Evolutionary conservation across 2,888 invertebrate genomes (phyloP), one percentile per base, ranked within the genome.

Genomic region (Sthenelais limicola): DNA sequence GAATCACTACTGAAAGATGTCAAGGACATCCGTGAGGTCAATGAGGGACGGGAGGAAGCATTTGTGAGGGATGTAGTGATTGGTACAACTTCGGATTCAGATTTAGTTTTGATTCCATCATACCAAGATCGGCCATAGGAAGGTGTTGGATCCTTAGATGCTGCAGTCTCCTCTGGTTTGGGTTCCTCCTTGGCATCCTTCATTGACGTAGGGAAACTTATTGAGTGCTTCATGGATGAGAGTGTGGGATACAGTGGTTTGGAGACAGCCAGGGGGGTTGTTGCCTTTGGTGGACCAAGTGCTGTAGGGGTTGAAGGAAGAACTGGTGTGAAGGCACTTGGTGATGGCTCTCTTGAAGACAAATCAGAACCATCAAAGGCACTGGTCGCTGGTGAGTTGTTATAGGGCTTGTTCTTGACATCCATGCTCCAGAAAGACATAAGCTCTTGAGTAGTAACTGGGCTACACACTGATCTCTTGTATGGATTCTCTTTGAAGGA

Each of bases 401-500:
- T 47, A 18, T 68, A 68, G 9, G 48, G 49, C 49, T 47, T 68
- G 49, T 68, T 49, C 30, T 68, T 68, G 48, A 48, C 49, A 48
- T 43, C 54, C 54, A 66, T 72, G 15, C 30, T 69, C 28, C 54
- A 54, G 38, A 70, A 73, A 21, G 72, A 56, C n/a, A 56, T 43
- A 12, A 77, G 70, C 32, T 77, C 78, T 9, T 72, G 54, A 0
- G 54, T 68, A 3, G 75, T 69, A 3, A 78, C 76, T 15, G 78
- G 76, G 9, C 71, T 70, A 54, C 78, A 78, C 67, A 77, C 51
- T 9, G 74, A 75, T 38, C 78, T 26, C 52, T 75, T 77, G 49
- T 75, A 71, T n/a, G 76, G 78, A 49, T 78, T 78, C 67, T 77
- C 76, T 30, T 74, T 56, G 69, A 68, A 75, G 32, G 38, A 43